phyloP scores from a whole-genome alignment of 2,888 invertebrate species.

The Lumbricus terrestris region DNA sequence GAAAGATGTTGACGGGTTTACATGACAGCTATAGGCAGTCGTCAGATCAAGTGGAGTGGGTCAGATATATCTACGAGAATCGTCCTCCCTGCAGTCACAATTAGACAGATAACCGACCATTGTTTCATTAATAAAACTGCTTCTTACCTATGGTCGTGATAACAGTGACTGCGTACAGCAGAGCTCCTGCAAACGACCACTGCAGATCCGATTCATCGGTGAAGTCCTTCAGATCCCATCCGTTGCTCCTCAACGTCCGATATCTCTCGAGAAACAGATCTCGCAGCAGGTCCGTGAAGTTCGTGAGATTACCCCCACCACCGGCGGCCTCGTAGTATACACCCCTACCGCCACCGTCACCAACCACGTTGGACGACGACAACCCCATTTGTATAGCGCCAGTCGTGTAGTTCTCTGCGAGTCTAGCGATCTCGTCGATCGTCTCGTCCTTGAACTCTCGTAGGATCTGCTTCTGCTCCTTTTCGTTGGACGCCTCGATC shows the following conservation, averaged over 20 bases:
- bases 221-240: conserved; percentile 67
- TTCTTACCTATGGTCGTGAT: conserved; percentile 81
- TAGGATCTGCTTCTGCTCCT: conserved; percentile 34
- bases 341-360: background rate
- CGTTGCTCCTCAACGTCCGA: conserved; percentile 61
- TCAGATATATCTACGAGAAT: background rate
- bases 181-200: conserved; percentile 81
- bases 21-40: background rate
- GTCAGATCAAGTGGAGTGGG: background rate
- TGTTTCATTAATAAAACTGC: no score
- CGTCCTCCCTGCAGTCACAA: background rate
- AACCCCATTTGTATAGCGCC: background rate
- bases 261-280: background rate
- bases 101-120: no score
- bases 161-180: conserved; percentile 81
- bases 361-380: background rate
- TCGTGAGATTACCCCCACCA: background rate
- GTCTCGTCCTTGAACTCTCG: conserved; percentile 26
- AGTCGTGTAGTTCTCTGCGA: background rate
- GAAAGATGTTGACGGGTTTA: background rate
- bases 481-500: conserved; percentile 44
- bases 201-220: conserved; percentile 63
- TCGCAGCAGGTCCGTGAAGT: conserved; percentile 33
- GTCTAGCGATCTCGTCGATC: conserved; percentile 69
- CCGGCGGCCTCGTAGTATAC: no score